phyloP scores from a whole-genome alignment of 2,797 vertebrate species.

The Hozukius guyotensis region DNA sequence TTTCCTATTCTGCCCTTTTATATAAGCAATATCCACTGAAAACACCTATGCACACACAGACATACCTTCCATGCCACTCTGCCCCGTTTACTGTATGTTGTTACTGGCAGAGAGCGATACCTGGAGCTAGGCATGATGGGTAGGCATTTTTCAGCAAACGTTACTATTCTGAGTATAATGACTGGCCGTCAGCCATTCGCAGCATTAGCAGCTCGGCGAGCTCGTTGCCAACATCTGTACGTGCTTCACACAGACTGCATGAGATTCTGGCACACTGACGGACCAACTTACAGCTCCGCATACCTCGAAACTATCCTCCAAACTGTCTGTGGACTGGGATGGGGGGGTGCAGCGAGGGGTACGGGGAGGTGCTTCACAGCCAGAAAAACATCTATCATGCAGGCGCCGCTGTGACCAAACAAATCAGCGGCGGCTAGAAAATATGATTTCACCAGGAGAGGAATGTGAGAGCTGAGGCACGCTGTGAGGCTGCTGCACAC shows the following conservation, averaged over 20 bases:
- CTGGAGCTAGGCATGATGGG: constrained; percentile 80
- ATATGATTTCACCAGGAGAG: constrained; percentile 70
- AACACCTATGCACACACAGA: constrained; percentile 20
- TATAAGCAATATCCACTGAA: not conserved
- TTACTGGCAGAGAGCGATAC: constrained; percentile 73
- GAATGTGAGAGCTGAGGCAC: constrained; percentile 63
- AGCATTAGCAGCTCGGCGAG: constrained; percentile 64
- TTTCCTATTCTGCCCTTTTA: not conserved
- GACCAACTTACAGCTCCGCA: constrained; percentile 33
- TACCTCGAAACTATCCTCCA: constrained; percentile 50
- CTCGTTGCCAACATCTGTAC: constrained; percentile 71
- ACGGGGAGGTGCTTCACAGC: constrained; percentile 52
- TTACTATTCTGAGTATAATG: constrained; percentile 85
- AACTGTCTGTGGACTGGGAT: constrained; percentile 5
- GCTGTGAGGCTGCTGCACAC: constrained; percentile 31
- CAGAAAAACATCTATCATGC: constrained; percentile 74
- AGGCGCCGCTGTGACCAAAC: constrained; percentile 76
- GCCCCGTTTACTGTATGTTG: constrained; percentile 65
- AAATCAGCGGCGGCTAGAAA: constrained; percentile 67
- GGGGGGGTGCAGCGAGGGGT: not conserved
- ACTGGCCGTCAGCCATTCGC: constrained; percentile 74
- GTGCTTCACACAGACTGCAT: constrained; percentile 40
- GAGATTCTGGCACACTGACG: constrained; percentile 45
- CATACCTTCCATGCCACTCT: constrained; percentile 34
- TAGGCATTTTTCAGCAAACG: constrained; percentile 72